Base-by-base conservation (phyloP, 1,140 invertebrate genomes). In the Calliphora vicina region DNA sequence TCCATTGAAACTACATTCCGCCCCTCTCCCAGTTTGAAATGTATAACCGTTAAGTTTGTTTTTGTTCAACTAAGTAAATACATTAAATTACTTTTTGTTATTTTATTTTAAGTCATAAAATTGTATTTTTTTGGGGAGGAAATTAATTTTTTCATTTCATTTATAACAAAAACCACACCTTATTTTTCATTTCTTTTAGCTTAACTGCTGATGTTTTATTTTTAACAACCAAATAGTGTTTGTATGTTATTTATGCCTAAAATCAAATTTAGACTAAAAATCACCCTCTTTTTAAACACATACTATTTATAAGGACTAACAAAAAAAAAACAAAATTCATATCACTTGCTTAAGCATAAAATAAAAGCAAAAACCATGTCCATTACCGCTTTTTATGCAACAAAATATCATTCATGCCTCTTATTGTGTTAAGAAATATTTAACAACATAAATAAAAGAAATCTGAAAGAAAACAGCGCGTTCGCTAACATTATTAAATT, bases 401-500 rank as follows among this genome's bases (percentile, higher is more conserved):
- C 45, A 17, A 50, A 50, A 50, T 50, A 50, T n/a, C 45, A 43
- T 43, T 43, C 5, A 50, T 50, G 45, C 45, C 45, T 17, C 45
- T 50, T 50, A 35, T 35, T 35, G 35, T 35, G 35, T 35, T 35
- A 35, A 35, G 45, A 50, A 50, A 50, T 13, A 50, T 50, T 50
- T 50, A 50, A 50, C 35, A 35, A 35, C 35, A 35, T 35, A 35
- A 35, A 35, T 35, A 35, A 50, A 50, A 50, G 45, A 3, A 50
- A 13, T 12, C 3, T 50, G 15, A 2, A 50, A 50, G 12, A 50
- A 50, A 67, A 23, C n/a, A n/a, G n/a, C n/a, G n/a, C n/a, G n/a
- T n/a, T n/a, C n/a, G n/a, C n/a, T n/a, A n/a, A n/a, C 57, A 67
- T 67, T 67, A 67, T 67, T 67, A n/a, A 67, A 67, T 67, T 67